A percentile compares a stretch with the other conserved stretches of the same genome.
Evolutionary conservation across 2,888 invertebrate species (phyloP).

Genomic region (Chymomyza procnemis): DNA sequence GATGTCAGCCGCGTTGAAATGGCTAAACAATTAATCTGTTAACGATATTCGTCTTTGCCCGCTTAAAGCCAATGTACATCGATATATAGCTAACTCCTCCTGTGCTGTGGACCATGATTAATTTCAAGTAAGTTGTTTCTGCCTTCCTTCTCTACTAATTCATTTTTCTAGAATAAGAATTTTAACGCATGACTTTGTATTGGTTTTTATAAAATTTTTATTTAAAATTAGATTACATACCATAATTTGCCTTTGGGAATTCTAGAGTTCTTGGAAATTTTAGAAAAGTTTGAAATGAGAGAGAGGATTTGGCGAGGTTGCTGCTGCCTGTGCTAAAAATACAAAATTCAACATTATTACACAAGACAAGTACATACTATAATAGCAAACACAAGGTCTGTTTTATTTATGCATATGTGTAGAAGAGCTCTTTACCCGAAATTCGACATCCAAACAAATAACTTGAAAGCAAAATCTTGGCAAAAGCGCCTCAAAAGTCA

Average conservation of each 20-base stretch:
- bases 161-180: neutral
- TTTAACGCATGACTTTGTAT: neutral
- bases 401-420: conserved; percentile 9
- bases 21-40: conserved; percentile 68
- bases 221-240: conserved; percentile 45
- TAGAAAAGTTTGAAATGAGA: neutral
- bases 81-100: neutral
- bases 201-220: conserved; percentile 31
- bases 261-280: conserved; percentile 1
- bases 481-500: conserved; percentile 46
- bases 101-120: conserved; percentile 60
- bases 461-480: conserved; percentile 51
- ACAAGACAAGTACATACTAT: neutral
- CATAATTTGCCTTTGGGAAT: conserved; percentile 27
- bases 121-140: conserved; percentile 58
- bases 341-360: conserved; percentile 30
- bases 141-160: no score
- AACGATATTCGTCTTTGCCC: conserved; percentile 61
- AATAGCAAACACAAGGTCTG: conserved; percentile 31
- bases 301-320: neutral
- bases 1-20: conserved; percentile 56
- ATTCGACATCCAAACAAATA: conserved; percentile 54
- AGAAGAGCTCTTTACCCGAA: conserved; percentile 46
- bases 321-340: conserved; percentile 37
- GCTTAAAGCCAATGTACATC: conserved; percentile 41